These are phyloP conservation scores for Cryptocephalus moraei DNA, from an alignment of 2,888 invertebrate species.

Conservation along the genomic window DNA sequence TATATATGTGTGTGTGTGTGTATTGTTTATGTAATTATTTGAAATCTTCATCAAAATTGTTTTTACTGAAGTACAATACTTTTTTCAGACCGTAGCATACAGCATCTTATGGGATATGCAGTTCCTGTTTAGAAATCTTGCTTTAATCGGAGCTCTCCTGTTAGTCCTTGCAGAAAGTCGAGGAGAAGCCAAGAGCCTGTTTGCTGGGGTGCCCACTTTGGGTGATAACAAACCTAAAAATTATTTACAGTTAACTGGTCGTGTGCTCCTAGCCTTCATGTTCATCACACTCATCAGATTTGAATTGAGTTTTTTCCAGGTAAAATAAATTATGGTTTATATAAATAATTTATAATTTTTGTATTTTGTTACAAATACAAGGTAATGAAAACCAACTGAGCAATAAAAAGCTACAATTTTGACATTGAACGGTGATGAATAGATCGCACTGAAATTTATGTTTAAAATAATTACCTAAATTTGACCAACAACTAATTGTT, in stretches of 20 bases:
- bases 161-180: constrained; percentile 93
- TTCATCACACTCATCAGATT: constrained; percentile 93
- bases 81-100: constrained; percentile 76
- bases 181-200: constrained; percentile 86
- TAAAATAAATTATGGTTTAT: constrained; percentile 27
- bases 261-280: constrained; percentile 96
- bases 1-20: too few relatives aligned
- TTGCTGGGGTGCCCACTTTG: constrained; percentile 87
- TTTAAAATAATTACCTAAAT: too few relatives aligned
- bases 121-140: constrained; percentile 91
- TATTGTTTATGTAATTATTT: too few relatives aligned
- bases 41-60: too few relatives aligned
- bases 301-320: constrained; percentile 82
- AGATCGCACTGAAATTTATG: too few relatives aligned
- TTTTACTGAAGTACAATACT: too few relatives aligned
- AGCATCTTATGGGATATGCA: constrained; percentile 98
- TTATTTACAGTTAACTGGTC: constrained; percentile 90
- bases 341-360: not conserved
- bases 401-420: constrained; percentile 1
- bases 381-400: not conserved
- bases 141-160: constrained; percentile 92
- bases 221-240: constrained; percentile 96
- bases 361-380: not conserved
- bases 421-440: too few relatives aligned
- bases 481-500: too few relatives aligned